phyloP scores from a whole-genome alignment of 2,113 vertebrate genomes.

The Callaeas wilsoni region DNA sequence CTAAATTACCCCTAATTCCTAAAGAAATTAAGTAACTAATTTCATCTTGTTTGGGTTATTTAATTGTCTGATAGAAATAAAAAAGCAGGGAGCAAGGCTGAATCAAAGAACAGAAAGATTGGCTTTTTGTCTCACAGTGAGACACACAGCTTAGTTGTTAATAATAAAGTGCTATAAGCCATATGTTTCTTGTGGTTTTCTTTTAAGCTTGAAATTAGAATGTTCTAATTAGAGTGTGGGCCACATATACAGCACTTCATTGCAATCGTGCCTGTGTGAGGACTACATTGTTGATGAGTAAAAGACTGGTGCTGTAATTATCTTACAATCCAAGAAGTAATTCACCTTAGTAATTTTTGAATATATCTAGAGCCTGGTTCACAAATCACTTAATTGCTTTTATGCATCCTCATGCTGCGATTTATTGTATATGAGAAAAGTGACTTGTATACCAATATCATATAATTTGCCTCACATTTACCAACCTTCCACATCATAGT shows the following conservation, averaged over 20 bases:
- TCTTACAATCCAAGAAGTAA: constrained; percentile 50
- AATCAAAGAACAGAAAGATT: constrained; percentile 60
- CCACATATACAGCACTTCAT: constrained; percentile 20
- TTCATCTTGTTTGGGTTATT: constrained; percentile 67
- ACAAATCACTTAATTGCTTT: constrained; percentile 55
- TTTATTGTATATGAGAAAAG: constrained; percentile 38
- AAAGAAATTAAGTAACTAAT: constrained; percentile 57
- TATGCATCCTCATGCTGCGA: background rate
- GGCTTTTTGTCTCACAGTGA: constrained; percentile 58
- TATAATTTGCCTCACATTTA: constrained; percentile 8
- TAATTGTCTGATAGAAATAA: constrained; percentile 62
- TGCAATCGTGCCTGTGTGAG: constrained; percentile 30
- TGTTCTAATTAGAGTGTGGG: constrained; percentile 61
- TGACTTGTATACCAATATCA: constrained; percentile 23
- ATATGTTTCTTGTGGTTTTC: constrained; percentile 52
- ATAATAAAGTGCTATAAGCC: constrained; percentile 60
- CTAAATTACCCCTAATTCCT: constrained; percentile 57
- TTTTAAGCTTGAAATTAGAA: constrained; percentile 68
- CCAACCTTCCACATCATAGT: background rate
- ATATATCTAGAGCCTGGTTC: constrained; percentile 25
- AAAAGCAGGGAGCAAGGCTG: constrained; percentile 16
- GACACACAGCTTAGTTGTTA: constrained; percentile 35
- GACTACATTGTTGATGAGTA: constrained; percentile 10
- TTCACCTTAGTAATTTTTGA: constrained; percentile 56
- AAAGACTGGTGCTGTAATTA: constrained; percentile 41